Percentiles rank a stretch among this genome's conserved stretches.
Evolutionary conservation across 2,113 vertebrate species (phyloP).

Genomic region (Grammomys dolichurus): DNA sequence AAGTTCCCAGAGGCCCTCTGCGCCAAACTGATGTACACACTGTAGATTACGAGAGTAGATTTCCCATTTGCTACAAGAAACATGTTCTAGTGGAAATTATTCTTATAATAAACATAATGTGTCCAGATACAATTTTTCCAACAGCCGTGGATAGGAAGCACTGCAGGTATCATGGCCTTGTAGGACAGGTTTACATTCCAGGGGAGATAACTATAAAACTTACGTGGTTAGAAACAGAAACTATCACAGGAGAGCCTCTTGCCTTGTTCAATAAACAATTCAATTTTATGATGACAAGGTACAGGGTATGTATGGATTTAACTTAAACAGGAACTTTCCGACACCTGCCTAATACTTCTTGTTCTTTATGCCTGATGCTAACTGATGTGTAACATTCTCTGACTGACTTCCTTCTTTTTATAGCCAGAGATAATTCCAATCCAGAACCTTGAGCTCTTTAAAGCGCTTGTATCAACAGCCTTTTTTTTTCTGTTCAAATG

Average conservation of each 20-base stretch:
- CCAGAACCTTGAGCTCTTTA: constrained; percentile 18
- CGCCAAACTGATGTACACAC: not conserved
- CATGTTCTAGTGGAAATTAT: constrained; percentile 55
- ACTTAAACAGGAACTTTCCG: constrained; percentile 81
- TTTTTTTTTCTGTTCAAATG: constrained; percentile 21
- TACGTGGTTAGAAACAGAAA: constrained; percentile 71
- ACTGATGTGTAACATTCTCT: constrained; percentile 64
- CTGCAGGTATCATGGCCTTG: constrained; percentile 49
- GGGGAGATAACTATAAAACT: constrained; percentile 74
- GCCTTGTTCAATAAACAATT: constrained; percentile 82
- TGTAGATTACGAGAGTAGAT: not conserved
- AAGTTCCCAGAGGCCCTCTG: not conserved
- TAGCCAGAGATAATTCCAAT: constrained; percentile 66
- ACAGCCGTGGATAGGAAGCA: constrained; percentile 28
- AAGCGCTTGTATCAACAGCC: constrained; percentile 46
- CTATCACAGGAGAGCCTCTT: constrained; percentile 72
- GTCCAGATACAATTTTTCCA: constrained; percentile 55
- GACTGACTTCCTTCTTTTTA: constrained; percentile 58
- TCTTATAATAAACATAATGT: constrained; percentile 60
- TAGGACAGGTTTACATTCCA: constrained; percentile 79
- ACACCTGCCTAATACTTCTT: constrained; percentile 71
- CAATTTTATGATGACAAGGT: constrained; percentile 82
- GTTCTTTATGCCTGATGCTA: constrained; percentile 59
- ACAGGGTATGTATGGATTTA: constrained; percentile 81
- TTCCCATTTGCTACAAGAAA: not conserved